Base-by-base conservation (phyloP, 2,888 invertebrate species). In the Ommatoiulus sabulosus region DNA sequence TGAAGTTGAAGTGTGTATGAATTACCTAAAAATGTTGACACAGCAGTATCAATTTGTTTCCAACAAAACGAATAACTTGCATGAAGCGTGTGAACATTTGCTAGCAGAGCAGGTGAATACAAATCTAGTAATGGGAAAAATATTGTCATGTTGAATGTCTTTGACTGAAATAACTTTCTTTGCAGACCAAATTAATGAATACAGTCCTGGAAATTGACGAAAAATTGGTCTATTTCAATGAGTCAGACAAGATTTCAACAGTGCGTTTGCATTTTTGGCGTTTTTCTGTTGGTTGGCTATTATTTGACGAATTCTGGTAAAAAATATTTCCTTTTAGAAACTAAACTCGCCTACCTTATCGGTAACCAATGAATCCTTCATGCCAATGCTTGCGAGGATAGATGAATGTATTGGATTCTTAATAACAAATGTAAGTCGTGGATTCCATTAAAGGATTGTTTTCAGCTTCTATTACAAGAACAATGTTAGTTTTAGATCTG, bases 11-110 rank as follows among this genome's bases (percentile, higher is more conserved):
- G 94, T 94, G 44, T 95, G 96, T 20, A 93, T 97, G 91, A 94
- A 94, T 43, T 95, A 96, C 90, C 94, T 98, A 86, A 94, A 95
- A 84, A 94, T 95, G 80, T 93, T 99, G 0, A 95, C 95, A 84
- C 94, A 95, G 88, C 96, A 97, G 91, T 98, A 97, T 92, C 95
- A 96, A 88, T 95, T 96, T 92, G 98, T 98, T 0, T 97, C 98
- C 0, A 95, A 96, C 89, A 98, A 98, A 93, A 99, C 98, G 0
- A 97, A 97, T 92, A 96, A 97, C 0, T 93, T 99, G 5, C 98
- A 99, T 92, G 95, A 95, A 89, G 97, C 97, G 90, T 98, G 98
- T 92, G 98, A 98, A 91, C 97, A 98, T 91, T 93, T 99, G 8
- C 94, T 98, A 90, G 96, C 96, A 1, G 97, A 98, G 92, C 98